phyloP scores from a whole-genome alignment of 2,888 invertebrate species.

The Philonicus albiceps region DNA sequence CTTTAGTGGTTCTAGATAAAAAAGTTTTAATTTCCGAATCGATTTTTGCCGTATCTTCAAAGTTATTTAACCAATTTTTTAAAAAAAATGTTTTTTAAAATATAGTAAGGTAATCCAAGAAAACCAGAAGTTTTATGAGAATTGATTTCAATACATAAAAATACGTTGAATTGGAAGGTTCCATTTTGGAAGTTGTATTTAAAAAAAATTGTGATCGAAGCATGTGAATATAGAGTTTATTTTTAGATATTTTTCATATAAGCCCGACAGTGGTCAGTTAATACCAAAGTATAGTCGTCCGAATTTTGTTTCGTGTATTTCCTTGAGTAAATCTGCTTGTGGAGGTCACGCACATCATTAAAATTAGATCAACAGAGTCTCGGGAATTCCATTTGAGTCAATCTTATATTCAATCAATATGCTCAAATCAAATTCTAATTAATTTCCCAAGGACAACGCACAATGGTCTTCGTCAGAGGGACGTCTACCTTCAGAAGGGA shows the following conservation, averaged over 20 bases:
- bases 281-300: neutral
- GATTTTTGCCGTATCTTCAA: too few relatives aligned
- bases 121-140: too few relatives aligned
- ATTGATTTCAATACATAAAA: too few relatives aligned
- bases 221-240: neutral
- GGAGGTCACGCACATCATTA: neutral
- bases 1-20: too few relatives aligned
- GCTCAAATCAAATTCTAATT: slow-evolving; percentile 17
- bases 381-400: neutral
- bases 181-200: too few relatives aligned
- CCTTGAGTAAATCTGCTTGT: neutral
- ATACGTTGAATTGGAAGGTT: too few relatives aligned
- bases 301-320: neutral
- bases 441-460: slow-evolving; percentile 4
- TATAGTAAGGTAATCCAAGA: too few relatives aligned
- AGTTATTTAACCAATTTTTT: too few relatives aligned
- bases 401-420: slow-evolving; percentile 12
- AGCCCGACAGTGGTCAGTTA: neutral
- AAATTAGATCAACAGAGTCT: slow-evolving; percentile 1
- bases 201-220: neutral
- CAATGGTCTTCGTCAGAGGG: neutral
- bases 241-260: neutral
- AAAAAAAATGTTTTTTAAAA: too few relatives aligned
- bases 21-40: too few relatives aligned
- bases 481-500: neutral